These are phyloP conservation scores for Aspidapion aeneum DNA, from an alignment of 2,888 invertebrate genomes.

Conservation along the genomic window DNA sequence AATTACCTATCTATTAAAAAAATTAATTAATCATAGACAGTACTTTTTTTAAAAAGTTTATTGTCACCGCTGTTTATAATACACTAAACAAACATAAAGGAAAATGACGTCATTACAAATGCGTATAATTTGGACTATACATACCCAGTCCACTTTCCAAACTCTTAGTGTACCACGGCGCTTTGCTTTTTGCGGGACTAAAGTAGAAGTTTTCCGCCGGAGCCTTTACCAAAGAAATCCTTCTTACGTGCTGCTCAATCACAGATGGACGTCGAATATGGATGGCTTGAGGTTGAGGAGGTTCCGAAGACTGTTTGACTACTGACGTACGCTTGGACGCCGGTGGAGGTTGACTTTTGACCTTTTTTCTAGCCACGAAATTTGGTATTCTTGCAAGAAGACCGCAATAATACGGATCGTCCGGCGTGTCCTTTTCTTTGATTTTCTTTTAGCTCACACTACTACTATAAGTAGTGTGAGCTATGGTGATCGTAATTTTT, in stretches of 20 bases:
- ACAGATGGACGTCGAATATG: slow-evolving; percentile 14
- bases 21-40: too few species aligned
- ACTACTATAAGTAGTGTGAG: too few species aligned
- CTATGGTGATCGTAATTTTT: too few species aligned
- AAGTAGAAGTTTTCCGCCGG: slow-evolving; percentile 10
- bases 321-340: slow-evolving; percentile 10
- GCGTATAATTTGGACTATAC: too few species aligned
- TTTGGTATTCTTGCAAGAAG: slow-evolving; percentile 22
- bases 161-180: slow-evolving; percentile 22
- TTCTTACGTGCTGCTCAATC: slow-evolving; percentile 22
- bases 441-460: too few species aligned
- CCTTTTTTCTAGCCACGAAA: slow-evolving; percentile 23
- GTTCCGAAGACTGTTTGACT: slow-evolving; percentile 7
- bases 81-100: too few species aligned
- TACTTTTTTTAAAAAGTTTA: too few species aligned
- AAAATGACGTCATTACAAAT: too few species aligned
- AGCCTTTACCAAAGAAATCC: slow-evolving; percentile 21
- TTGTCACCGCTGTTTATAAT: too few species aligned
- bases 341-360: slow-evolving; percentile 12
- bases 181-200: not conserved
- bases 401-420: slow-evolving; percentile 25
- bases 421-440: slow-evolving; percentile 19
- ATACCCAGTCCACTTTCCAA: slow-evolving; percentile 24
- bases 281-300: slow-evolving; percentile 2
- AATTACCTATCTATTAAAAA: too few species aligned